Base-by-base conservation (phyloP, 2,113 vertebrate species). In the Larimichthys crocea region DNA sequence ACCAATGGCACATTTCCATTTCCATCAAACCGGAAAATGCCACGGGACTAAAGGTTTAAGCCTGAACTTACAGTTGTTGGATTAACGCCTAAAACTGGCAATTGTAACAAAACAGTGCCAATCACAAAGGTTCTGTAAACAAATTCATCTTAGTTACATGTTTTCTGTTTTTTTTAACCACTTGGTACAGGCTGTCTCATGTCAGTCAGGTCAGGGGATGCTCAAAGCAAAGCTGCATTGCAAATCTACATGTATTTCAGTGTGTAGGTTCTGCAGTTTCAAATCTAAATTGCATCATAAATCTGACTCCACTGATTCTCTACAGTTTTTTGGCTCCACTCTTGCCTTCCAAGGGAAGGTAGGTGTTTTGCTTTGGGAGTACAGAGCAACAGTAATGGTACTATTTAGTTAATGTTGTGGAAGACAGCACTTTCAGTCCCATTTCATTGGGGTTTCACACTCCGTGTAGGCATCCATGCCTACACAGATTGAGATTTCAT, bases 1-100 rank as follows among this genome's bases (percentile, higher is more conserved):
- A 86, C 91, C 88, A 87, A 40, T 91, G 90, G 89, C 85, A 82
- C 29, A 5, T 61, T 90, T 92, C 87, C 87, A 92, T 91, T 91
- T 83, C 80, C 85, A 88, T 91, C 88, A 90, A 86, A 87, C 79
- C 74, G 42, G 14, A 88, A 90, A 91, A 92, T 88, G 89, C 78
- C 89, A 90, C 52, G 5, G 72, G 85, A 89, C 74, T 74, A 88
- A 88, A 86, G 75, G 86, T 74, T 83, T 82, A 84, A 86, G 71
- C 74, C 80, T 74, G 82, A 80, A 86, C 22, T 84, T 61, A 83
- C 76, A 90, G 78, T 87, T 79, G 76, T 75, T 84, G 87, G 83
- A 86, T 82, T 89, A 74, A 72, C 72, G 80, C 85, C 88, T 87
- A 52, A 40, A 84, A 86, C 52, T 85, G 77, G 59, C 22, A 85